Percentiles rank a stretch among this genome's conserved stretches.
Conservation (phyloP, 2,113 vertebrate species). For the Pollimyrus isidori region DNA sequence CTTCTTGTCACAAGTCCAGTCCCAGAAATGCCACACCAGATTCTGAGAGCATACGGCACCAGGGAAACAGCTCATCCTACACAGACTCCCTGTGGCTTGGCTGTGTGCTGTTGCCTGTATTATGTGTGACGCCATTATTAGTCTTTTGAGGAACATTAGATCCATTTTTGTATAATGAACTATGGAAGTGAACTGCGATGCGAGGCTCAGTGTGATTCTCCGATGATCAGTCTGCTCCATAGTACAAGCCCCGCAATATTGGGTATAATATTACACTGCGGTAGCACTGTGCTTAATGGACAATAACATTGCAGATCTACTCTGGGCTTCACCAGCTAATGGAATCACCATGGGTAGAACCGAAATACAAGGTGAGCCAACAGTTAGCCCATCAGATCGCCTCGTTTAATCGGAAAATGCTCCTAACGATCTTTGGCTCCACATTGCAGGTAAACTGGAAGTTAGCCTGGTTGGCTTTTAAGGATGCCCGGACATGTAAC, state of each 20-base stretch:
- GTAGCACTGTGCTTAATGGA: slow-evolving; percentile 22
- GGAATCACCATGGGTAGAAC: slow-evolving; percentile 27
- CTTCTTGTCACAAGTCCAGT: not conserved
- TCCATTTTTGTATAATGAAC: slow-evolving; percentile 17
- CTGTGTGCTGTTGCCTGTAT: not conserved
- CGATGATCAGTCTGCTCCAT: slow-evolving; percentile 8
- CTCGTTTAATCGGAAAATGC: not conserved
- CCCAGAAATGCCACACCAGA: not conserved
- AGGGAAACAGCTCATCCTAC: not conserved
- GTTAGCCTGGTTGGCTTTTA: not conserved
- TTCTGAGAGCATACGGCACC: slow-evolving; percentile 1
- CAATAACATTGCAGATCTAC: slow-evolving; percentile 23
- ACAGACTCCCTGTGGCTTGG: not conserved
- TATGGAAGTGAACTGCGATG: not conserved
- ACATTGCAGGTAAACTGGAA: not conserved
- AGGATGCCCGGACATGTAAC: not conserved
- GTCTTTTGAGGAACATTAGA: slow-evolving; percentile 9
- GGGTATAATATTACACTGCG: not conserved
- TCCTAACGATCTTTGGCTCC: not conserved
- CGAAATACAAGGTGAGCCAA: slow-evolving; percentile 26
- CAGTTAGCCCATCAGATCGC: slow-evolving; percentile 22
- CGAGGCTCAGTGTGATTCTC: slow-evolving; percentile 11
- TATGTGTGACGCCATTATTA: slow-evolving; percentile 1
- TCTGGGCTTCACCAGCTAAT: slow-evolving; percentile 19
- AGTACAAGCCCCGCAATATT: not conserved